Base-by-base conservation (phyloP, 2,797 vertebrate species). In the Delichon dasypus region DNA sequence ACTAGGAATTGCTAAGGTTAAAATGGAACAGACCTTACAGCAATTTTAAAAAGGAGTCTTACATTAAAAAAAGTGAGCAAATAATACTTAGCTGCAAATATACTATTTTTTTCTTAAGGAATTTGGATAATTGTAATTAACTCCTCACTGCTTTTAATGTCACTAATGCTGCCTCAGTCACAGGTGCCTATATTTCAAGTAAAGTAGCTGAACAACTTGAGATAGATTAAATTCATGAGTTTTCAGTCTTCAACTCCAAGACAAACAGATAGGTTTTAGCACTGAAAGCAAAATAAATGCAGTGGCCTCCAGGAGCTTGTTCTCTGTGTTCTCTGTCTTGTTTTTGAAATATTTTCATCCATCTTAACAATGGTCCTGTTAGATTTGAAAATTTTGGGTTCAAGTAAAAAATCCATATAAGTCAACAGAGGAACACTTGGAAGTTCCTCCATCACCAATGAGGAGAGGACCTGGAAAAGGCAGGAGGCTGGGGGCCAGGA, bases 81-180 rank as follows among this genome's bases (percentile, higher is more conserved):
- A 38, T 57, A 73, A 42, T 4, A 20, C 6, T 38, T 80, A 25
- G 9, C 38, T 74, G 15, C 4, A 79, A 36, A 66, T 42, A 14
- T 1, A 11, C 2, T 9, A 4, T 11, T 12, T 50, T 40, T 40
- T 13, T 29, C 29, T 45, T 38, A 10, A 26, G 0, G 26, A 27
- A 67, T 80, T 34, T 66, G 5, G 71, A 32, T 79, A 79, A 67
- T 30, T 47, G 2, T 38, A 34, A 62, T 87, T 90, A 87, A 64
- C 11, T 8, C 4, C 13, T 82, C 29, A 21, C 64, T 93, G 53
- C 4, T 77, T 91, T 86, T 74, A 94, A 53, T 19, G 22, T 38
- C 51, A 38, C 6, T 77, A 50, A 30, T 67, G 40, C 23, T 3
- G 4, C 2, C 13, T 73, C 26, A 25, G 16, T 50, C 80, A 55